These are phyloP conservation scores for Perccottus glenii DNA, from an alignment of 2,113 vertebrate species.

Conservation along the genomic window DNA sequence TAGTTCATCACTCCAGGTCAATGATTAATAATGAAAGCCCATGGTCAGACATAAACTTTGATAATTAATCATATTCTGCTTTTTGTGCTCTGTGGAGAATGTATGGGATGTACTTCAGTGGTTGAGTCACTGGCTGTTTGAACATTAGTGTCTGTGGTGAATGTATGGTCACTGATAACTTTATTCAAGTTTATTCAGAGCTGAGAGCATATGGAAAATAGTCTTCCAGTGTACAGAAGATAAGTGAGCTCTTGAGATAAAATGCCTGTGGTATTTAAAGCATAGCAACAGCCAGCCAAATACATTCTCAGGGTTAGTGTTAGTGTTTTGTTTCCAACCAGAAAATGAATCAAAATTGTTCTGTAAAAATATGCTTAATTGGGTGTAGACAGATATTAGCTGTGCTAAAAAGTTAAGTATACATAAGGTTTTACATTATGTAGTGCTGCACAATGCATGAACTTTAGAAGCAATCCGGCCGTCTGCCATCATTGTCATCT, in stretches of 20 bases:
- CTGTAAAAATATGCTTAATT: slow-evolving; percentile 37
- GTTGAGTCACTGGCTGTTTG: not conserved
- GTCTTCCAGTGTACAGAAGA: slow-evolving; percentile 23
- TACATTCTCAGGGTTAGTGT: slow-evolving; percentile 4
- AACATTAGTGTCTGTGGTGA: not conserved
- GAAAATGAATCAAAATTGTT: slow-evolving; percentile 13
- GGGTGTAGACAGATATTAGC: slow-evolving; percentile 18
- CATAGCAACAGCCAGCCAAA: slow-evolving; percentile 18
- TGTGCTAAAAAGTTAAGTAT: slow-evolving; percentile 14
- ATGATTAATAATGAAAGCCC: slow-evolving; percentile 1
- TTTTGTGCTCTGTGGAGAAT: slow-evolving; percentile 18
- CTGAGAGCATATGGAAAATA: slow-evolving; percentile 24
- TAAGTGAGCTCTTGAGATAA: slow-evolving; percentile 43
- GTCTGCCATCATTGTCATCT: slow-evolving; percentile 3
- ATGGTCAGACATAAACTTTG: slow-evolving; percentile 29
- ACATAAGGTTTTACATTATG: too few species aligned
- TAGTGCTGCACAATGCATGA: not conserved
- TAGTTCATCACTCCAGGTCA: not conserved
- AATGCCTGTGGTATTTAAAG: slow-evolving; percentile 26
- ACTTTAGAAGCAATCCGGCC: not conserved
- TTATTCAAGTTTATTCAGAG: slow-evolving; percentile 22
- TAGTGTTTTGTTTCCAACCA: slow-evolving; percentile 17
- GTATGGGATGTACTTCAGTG: slow-evolving; percentile 8
- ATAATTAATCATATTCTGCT: slow-evolving; percentile 12
- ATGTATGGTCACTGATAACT: not conserved